Base-by-base conservation (phyloP, 2,113 vertebrate genomes). In the Dicentrarchus labrax region DNA sequence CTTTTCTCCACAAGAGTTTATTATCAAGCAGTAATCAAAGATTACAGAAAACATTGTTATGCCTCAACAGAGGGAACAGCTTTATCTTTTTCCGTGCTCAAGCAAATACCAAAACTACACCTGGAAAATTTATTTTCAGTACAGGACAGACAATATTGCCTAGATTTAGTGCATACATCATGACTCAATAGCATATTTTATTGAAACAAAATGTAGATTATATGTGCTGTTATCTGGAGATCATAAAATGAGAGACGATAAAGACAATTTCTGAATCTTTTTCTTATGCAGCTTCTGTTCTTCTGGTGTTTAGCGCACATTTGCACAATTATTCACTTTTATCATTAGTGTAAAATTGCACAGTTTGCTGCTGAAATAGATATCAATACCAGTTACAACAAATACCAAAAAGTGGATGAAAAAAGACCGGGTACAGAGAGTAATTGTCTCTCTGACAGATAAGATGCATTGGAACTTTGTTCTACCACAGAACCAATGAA, bases 381-480 rank as follows among this genome's bases (percentile, higher is more conserved):
- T 41, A 57, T 73, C 54, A 48, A 57, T 9, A 39, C 51, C 54
- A 61, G 41, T 21, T 80, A 2, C 59, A 68, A 45, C 13, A 70
- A 38, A 48, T 5, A 4, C 24, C 56, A 21, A 78, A 43, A 30
- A 60, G 0, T 19, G 8, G 11, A 30, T 59, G 22, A 41, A 54
- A 24, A 16, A 53, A 13, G 7, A 5, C 2, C 3, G 1, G 59
- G 38, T 39, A 57, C 48, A 24, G 36, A 11, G 70, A 76, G 72
- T 64, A 13, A 61, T 65, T 45, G 48, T 84, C 53, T 69, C 30
- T 22, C 22, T 72, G 60, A 64, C 39, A 81, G 72, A 73, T 39
- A 66, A 69, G 73, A 81, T 4, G 56, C 38, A 70, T 41, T 80
- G 38, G 22, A 83, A 66, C 79, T 68, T 83, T 78, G 76, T 72